Evolutionary conservation across 2,888 invertebrate species (phyloP), one percentile per base, ranked within the genome.

Genomic region (Acronicta aceris): DNA sequence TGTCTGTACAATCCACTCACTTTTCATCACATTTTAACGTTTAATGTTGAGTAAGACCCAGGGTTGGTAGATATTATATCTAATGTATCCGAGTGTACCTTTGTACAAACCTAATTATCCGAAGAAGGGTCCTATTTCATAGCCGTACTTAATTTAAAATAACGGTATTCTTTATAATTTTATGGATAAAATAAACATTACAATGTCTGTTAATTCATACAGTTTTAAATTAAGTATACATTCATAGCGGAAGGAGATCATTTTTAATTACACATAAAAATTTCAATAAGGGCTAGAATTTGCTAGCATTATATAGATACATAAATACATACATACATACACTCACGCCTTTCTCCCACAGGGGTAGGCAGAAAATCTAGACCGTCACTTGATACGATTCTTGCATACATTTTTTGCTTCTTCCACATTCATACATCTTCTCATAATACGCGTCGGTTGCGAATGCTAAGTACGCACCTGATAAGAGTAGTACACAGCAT

Each of bases 1-100:
- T 27, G 12, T 15, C 6, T 16, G 4, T 6, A 42, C 38, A 64
- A 69, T 73, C 55, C 69, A 56, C 56, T 67, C 69, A 64, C 61
- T 71, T 71, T 77, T 68, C 62, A 54, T 51, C 27, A 57, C 50
- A 51, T 60, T 63, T 56, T 43, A 66, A 50, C 56, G 48, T 63
- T 58, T 67, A 40, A 67, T 51, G 41, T 16, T 33, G 48, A 60
- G 61, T 56, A 55, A 56, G 9, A 56, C 46, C 38, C 41, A 30
- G 55, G 43, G 33, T 51, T 52, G 50, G 59, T 58, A 45, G 38
- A 54, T 51, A 50, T 63, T 50, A 42, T 60, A n/a, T n/a, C n/a
- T n/a, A 38, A 65, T 57, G 56, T 51, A 36, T 45, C 25, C 5
- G 4, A 52, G 51, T 52, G 8, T 59, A 48, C 33, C 43, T 56